phyloP scores from a whole-genome alignment of 2,113 vertebrate genomes.

The Archocentrus centrarchus region DNA sequence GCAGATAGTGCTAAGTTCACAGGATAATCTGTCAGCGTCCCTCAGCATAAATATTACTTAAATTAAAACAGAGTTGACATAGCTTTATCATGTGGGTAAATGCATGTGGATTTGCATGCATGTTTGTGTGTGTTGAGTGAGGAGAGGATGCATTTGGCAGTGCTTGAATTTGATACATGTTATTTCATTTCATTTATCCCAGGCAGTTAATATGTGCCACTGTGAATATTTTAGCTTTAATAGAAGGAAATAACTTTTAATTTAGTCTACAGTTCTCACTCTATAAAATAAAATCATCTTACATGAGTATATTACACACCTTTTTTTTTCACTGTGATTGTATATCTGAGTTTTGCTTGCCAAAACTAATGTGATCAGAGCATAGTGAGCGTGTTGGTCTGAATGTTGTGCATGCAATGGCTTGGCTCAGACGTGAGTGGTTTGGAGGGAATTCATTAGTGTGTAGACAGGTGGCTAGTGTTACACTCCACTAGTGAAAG shows the following conservation, averaged over 20 bases:
- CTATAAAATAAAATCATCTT: neutral
- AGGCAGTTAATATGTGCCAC: neutral
- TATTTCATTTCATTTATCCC: neutral
- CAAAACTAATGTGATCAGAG: conserved; percentile 60
- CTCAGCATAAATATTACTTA: conserved; percentile 56
- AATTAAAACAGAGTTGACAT: conserved; percentile 65
- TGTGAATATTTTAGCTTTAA: neutral
- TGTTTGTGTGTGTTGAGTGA: neutral
- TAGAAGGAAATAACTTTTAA: neutral
- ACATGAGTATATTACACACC: neutral
- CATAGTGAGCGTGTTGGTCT: conserved; percentile 20
- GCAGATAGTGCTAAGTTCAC: conserved; percentile 75
- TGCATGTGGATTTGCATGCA: neutral
- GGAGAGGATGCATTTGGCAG: neutral
- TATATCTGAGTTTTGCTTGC: conserved; percentile 35
- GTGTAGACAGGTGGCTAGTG: conserved; percentile 80
- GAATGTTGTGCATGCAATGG: conserved; percentile 23
- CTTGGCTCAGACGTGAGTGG: conserved; percentile 69
- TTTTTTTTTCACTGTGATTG: conserved; percentile 5
- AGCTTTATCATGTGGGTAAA: neutral
- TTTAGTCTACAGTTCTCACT: neutral
- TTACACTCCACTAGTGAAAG: conserved; percentile 80
- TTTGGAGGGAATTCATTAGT: conserved; percentile 83
- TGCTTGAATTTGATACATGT: neutral
- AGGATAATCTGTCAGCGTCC: conserved; percentile 67